phyloP scores from a whole-genome alignment of 2,113 vertebrate species.

The Rana temporaria region DNA sequence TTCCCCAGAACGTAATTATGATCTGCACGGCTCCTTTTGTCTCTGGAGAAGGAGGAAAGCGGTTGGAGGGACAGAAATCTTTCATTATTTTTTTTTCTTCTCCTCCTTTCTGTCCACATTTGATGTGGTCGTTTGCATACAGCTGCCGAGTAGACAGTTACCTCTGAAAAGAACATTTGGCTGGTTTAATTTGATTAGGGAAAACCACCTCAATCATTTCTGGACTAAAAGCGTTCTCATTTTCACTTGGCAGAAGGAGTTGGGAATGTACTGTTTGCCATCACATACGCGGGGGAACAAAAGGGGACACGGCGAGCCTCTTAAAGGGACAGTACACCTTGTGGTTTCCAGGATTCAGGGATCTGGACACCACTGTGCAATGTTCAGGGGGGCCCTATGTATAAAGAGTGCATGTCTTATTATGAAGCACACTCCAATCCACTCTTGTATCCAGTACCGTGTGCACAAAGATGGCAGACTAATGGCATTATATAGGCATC shows the following conservation, averaged over 20 bases:
- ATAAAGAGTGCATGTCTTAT: too few relatives aligned
- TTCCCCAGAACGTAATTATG: slow-evolving; percentile 60
- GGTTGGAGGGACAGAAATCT: slow-evolving; percentile 77
- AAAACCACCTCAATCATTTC: slow-evolving; percentile 85
- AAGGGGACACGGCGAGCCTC: slow-evolving; percentile 63
- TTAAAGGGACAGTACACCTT: slow-evolving; percentile 37
- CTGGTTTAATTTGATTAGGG: slow-evolving; percentile 82
- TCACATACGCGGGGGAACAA: slow-evolving; percentile 70
- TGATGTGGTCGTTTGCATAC: slow-evolving; percentile 87
- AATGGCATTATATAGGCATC: too few relatives aligned
- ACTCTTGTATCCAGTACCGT: too few relatives aligned
- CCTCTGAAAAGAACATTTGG: slow-evolving; percentile 85
- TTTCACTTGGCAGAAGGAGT: slow-evolving; percentile 83
- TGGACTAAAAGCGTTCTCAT: slow-evolving; percentile 83
- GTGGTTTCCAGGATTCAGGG: not conserved
- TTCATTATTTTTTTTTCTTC: slow-evolving; percentile 65
- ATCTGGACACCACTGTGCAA: too few relatives aligned
- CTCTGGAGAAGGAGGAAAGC: slow-evolving; percentile 67
- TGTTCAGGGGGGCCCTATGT: too few relatives aligned
- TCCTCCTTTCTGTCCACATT: slow-evolving; percentile 66
- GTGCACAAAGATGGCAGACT: too few relatives aligned
- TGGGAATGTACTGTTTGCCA: slow-evolving; percentile 77
- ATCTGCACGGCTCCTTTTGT: slow-evolving; percentile 72
- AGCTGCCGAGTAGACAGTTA: slow-evolving; percentile 87
- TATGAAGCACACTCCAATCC: too few relatives aligned